These are phyloP conservation scores for Galagoides demidoff DNA, from an alignment of 2,797 vertebrate species.

Conservation along the genomic window DNA sequence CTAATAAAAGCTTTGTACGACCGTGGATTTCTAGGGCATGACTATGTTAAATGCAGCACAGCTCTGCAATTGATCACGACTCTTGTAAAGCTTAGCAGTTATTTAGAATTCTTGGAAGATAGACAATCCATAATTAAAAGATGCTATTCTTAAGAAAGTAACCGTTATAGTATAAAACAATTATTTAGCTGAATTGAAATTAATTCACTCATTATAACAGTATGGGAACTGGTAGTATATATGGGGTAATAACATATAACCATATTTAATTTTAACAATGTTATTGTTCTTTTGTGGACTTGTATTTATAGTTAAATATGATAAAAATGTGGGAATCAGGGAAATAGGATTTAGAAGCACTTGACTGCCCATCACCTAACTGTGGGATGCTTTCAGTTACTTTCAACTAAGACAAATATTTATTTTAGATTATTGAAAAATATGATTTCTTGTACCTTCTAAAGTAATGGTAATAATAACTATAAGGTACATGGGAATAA, in stretches of 20 bases:
- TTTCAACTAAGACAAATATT: background rate
- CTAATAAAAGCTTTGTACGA: slow-evolving; percentile 65
- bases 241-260: background rate
- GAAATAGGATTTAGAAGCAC: background rate
- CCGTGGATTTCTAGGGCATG: slow-evolving; percentile 48
- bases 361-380: background rate
- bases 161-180: background rate
- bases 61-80: slow-evolving; percentile 31
- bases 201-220: background rate
- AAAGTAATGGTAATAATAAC: background rate
- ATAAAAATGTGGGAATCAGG: background rate
- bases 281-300: background rate
- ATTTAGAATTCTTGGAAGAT: slow-evolving; percentile 44
- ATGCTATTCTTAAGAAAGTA: slow-evolving; percentile 34
- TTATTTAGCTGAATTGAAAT: background rate
- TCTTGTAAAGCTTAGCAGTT: slow-evolving; percentile 46
- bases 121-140: slow-evolving; percentile 45
- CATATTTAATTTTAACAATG: background rate
- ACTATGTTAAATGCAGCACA: slow-evolving; percentile 61
- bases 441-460: background rate
- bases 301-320: background rate
- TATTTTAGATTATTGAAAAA: background rate
- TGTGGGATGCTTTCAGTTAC: background rate
- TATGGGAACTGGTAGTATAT: background rate
- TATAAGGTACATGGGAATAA: background rate